A percentile compares a stretch with the other conserved stretches of the same genome.
These are phyloP conservation scores for Bombus turneri DNA, from an alignment of 1,140 invertebrate genomes.

Conservation along the genomic window DNA sequence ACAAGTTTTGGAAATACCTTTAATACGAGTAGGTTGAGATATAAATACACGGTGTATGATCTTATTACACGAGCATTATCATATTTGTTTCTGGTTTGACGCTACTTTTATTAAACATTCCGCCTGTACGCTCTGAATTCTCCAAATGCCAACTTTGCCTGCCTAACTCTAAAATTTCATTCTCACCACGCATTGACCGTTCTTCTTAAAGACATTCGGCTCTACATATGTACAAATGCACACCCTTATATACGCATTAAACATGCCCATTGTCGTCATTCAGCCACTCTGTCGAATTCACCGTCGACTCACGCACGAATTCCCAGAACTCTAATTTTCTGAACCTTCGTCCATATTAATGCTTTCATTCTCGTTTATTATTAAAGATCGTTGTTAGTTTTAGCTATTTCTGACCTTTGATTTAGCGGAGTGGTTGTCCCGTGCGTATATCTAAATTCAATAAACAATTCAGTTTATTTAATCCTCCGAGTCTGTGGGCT, in stretches of 20 bases:
- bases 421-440: neutral
- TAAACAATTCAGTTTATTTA: neutral
- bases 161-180: slow-evolving; percentile 3
- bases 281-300: no score
- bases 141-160: neutral
- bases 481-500: no score
- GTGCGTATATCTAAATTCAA: neutral
- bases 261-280: neutral
- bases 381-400: neutral
- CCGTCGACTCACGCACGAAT: no score
- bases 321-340: neutral
- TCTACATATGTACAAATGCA: neutral
- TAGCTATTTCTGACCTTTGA: neutral
- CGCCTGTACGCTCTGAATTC: neutral
- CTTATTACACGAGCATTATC: no score
- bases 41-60: no score
- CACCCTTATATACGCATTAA: neutral
- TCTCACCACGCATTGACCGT: neutral
- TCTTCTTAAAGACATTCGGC: neutral
- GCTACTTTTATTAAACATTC: neutral
- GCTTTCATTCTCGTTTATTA: neutral
- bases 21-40: no score
- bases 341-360: neutral
- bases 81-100: no score
- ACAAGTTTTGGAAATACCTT: no score